A percentile compares a stretch with the other conserved stretches of the same genome.
These are phyloP conservation scores for Mesocricetus auratus DNA, from an alignment of 2,113 vertebrate species.

Conservation along the genomic window DNA sequence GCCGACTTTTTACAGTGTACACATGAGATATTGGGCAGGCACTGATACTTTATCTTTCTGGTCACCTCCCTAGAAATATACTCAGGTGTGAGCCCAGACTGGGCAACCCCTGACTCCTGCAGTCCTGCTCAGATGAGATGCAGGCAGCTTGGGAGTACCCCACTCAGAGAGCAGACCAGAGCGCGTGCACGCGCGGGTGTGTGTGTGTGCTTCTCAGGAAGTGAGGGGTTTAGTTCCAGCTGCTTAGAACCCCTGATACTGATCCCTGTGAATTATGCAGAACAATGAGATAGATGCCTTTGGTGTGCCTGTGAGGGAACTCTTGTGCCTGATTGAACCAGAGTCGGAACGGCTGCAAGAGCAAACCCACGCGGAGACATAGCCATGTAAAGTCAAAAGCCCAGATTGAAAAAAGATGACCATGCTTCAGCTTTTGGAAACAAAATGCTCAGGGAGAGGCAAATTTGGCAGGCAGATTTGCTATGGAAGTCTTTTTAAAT, in stretches of 20 bases:
- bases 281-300: background rate
- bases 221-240: background rate
- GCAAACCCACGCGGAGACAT: conserved; percentile 29
- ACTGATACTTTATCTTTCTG: background rate
- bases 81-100: background rate
- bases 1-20: background rate
- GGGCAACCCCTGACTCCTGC: background rate
- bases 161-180: background rate
- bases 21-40: background rate
- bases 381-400: conserved; percentile 65
- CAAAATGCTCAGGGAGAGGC: conserved; percentile 49
- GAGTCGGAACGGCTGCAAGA: background rate
- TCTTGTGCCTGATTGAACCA: background rate
- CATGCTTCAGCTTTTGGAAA: conserved; percentile 56
- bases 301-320: background rate
- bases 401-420: conserved; percentile 21
- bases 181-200: too few species aligned
- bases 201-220: background rate
- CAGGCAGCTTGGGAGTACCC: background rate
- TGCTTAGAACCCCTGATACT: background rate
- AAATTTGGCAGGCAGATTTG: conserved; percentile 63
- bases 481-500: conserved; percentile 56
- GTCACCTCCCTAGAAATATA: background rate
- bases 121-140: background rate
- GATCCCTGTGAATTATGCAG: background rate